Conservation (phyloP, 2,113 vertebrate species). For the Engraulis encrasicolus region DNA sequence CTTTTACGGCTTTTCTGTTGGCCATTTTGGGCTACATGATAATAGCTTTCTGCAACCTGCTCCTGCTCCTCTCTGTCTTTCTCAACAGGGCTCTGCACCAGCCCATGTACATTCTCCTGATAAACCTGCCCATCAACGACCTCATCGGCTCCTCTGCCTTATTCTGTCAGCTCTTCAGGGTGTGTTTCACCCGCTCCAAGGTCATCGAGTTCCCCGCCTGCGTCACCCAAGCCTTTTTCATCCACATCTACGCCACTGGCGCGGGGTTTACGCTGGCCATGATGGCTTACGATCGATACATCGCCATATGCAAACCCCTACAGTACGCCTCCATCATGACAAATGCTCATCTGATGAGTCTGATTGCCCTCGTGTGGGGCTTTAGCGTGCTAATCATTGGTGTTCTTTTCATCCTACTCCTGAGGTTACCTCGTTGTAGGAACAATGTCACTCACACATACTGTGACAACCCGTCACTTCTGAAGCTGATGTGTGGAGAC, state of each 20-base stretch:
- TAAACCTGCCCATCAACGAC: slow-evolving; percentile 72
- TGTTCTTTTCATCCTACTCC: slow-evolving; percentile 66
- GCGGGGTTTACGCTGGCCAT: slow-evolving; percentile 61
- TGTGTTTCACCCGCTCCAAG: slow-evolving; percentile 55
- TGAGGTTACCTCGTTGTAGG: slow-evolving; percentile 69
- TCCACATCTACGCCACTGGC: slow-evolving; percentile 69
- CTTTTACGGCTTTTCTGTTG: slow-evolving; percentile 62
- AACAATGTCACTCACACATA: slow-evolving; percentile 59
- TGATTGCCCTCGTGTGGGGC: slow-evolving; percentile 65
- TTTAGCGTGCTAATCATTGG: slow-evolving; percentile 50
- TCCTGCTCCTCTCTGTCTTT: slow-evolving; percentile 66
- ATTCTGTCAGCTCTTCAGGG: slow-evolving; percentile 60
- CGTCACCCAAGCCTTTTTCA: slow-evolving; percentile 72
- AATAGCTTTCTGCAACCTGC: slow-evolving; percentile 73
- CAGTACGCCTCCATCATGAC: slow-evolving; percentile 71
- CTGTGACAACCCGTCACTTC: slow-evolving; percentile 69
- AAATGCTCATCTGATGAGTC: slow-evolving; percentile 53
- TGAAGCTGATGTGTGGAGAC: slow-evolving; percentile 67
- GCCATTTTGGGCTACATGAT: slow-evolving; percentile 67
- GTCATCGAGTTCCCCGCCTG: slow-evolving; percentile 62
- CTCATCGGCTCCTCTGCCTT: slow-evolving; percentile 69
- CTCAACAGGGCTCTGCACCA: slow-evolving; percentile 70
- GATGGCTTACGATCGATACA: slow-evolving; percentile 78
- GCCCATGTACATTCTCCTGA: slow-evolving; percentile 72
- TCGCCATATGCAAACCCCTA: slow-evolving; percentile 74